Base-by-base conservation (phyloP, 2,113 vertebrate genomes). In the Ameiurus melas region DNA sequence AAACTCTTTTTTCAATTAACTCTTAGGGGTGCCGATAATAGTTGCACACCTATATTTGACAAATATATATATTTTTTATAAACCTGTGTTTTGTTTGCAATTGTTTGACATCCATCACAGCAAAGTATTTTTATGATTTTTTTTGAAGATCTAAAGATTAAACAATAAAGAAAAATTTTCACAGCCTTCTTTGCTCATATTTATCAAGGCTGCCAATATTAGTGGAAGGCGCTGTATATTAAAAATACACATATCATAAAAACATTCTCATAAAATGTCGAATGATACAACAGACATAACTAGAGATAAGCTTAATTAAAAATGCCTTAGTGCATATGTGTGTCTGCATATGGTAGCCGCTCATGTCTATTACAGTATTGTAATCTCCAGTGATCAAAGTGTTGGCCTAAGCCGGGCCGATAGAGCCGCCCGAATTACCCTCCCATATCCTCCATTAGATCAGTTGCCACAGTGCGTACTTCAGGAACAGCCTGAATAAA, bases 361-460 rank as follows among this genome's bases (percentile, higher is more conserved):
- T 86, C 27, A 57, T 84, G 86, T 85, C 22, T 57, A 78, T 58
- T 51, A 80, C n/a, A 53, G 20, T 30, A 36, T 55, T 12, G 55
- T 89, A 90, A 91, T 87, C 89, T 87, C 27, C 53, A 10, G 20
- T 87, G 90, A 91, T 90, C 89, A 91, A 91, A 90, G 90, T 5
- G 8, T 36, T 2, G 25, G 27, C 10, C 66, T 88, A 88, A 91
- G 39, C 62, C 51, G 9, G 2, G 27, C 64, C 17, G 60, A 89
- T 85, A 83, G 68, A 90, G 73, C 70, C 70, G 19, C 51, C 77
- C 12, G 81, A 82, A 90, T 90, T 87, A 87, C 85, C 51, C 25
- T 58, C 7, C 8, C n/a, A 43, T 36, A 53, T 84, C 43, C 27
- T 75, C 71, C 53, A 83, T 88, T 68, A 85, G 82, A 91, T 85